Evolutionary conservation across 2,888 invertebrate genomes (phyloP).

Genomic region (Amphipyra tragopoginis): DNA sequence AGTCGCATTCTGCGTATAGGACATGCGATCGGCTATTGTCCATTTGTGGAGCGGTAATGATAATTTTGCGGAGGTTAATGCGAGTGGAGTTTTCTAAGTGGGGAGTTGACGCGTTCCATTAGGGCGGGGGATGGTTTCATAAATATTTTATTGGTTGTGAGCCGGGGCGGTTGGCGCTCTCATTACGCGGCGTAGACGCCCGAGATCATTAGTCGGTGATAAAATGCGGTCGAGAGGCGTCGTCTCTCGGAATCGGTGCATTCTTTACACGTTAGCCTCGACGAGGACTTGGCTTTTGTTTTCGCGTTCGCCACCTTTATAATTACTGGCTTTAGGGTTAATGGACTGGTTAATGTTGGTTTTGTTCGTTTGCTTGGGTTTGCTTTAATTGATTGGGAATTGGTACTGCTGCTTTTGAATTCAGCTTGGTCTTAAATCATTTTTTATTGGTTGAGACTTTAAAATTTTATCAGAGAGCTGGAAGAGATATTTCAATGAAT

Average conservation of each 20-base stretch:
- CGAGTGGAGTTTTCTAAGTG: slow-evolving; percentile 71
- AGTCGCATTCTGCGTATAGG: slow-evolving; percentile 84
- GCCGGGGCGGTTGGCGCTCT: slow-evolving; percentile 76
- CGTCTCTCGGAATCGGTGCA: slow-evolving; percentile 71
- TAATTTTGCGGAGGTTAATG: slow-evolving; percentile 63
- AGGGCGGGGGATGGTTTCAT: slow-evolving; percentile 82
- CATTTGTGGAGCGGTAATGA: slow-evolving; percentile 62
- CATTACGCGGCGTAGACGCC: slow-evolving; percentile 77
- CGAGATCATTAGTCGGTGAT: slow-evolving; percentile 86
- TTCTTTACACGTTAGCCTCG: slow-evolving; percentile 70
- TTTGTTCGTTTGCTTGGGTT: slow-evolving; percentile 60
- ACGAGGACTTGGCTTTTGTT: slow-evolving; percentile 71
- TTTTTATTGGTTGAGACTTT: slow-evolving; percentile 14
- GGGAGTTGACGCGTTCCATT: slow-evolving; percentile 82
- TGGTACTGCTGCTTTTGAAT: slow-evolving; percentile 44
- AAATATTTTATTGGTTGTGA: slow-evolving; percentile 87
- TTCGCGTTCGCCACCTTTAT: slow-evolving; percentile 70
- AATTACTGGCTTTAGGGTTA: slow-evolving; percentile 70
- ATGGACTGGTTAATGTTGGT: slow-evolving; percentile 64
- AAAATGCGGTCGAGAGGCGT: slow-evolving; percentile 79
- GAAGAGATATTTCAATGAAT: too few relatives aligned
- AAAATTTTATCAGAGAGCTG: background rate
- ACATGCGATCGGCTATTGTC: slow-evolving; percentile 84
- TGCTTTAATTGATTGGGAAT: slow-evolving; percentile 61
- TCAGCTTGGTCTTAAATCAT: slow-evolving; percentile 52